phyloP scores from a whole-genome alignment of 2,797 vertebrate species.

The Borostomias antarcticus region DNA sequence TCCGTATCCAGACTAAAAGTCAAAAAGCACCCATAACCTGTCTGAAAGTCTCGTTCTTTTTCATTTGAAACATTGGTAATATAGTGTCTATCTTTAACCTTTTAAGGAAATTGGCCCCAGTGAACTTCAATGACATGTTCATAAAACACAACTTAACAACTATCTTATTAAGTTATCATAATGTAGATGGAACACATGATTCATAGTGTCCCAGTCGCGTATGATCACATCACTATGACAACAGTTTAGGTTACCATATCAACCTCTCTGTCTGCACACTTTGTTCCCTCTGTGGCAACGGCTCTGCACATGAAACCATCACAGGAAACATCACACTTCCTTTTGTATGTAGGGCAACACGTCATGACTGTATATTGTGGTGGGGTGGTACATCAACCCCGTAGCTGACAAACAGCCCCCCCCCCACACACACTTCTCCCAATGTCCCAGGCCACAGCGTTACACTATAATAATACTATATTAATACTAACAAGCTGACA shows the following conservation, averaged over 20 bases:
- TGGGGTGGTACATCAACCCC: too few relatives aligned
- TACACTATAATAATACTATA: too few relatives aligned
- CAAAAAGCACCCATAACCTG: constrained; percentile 29
- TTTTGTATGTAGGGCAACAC: constrained; percentile 18
- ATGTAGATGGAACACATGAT: neutral
- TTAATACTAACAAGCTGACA: too few relatives aligned
- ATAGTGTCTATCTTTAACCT: too few relatives aligned
- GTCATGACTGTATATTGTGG: too few relatives aligned
- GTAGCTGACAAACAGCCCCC: neutral
- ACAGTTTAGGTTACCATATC: neutral
- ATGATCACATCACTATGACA: neutral
- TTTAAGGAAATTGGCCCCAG: too few relatives aligned
- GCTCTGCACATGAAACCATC: constrained; percentile 47
- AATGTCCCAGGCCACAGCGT: too few relatives aligned
- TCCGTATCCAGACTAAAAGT: constrained; percentile 44
- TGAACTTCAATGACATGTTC: neutral
- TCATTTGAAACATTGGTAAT: neutral
- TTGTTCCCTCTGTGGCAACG: constrained; percentile 18
- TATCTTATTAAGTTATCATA: neutral
- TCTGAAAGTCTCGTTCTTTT: constrained; percentile 13
- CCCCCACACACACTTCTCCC: too few relatives aligned
- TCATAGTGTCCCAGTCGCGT: neutral
- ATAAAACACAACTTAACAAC: neutral
- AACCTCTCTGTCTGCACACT: neutral
- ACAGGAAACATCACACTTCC: constrained; percentile 76